Conservation (phyloP, 2,797 vertebrate species). For the Pipistrellus nathusii region DNA sequence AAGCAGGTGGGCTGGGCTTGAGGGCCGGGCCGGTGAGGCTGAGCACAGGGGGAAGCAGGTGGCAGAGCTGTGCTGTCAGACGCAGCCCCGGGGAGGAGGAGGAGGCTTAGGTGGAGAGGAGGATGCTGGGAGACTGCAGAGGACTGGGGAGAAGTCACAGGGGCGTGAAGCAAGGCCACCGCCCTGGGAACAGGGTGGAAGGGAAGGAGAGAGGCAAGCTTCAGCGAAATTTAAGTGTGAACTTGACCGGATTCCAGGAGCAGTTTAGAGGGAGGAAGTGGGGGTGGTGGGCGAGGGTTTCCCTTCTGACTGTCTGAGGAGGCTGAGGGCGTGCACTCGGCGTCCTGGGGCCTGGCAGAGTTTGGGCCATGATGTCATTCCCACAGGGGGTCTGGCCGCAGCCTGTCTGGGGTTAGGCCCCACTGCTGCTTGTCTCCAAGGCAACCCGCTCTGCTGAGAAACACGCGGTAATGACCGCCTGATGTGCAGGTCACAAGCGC, state of each 20-base stretch:
- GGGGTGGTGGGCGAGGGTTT: neutral
- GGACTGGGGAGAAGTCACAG: neutral
- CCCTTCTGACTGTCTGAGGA: neutral
- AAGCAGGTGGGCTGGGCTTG: neutral
- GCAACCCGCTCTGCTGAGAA: neutral
- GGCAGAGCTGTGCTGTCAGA: neutral
- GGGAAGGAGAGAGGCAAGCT: neutral
- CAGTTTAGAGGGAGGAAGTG: neutral
- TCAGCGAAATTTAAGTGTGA: neutral
- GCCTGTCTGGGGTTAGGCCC: neutral
- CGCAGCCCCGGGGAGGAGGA: neutral
- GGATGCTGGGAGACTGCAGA: neutral
- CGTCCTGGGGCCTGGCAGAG: neutral
- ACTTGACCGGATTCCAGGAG: neutral
- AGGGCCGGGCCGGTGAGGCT: neutral
- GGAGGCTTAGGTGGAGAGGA: neutral
- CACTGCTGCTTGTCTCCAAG: constrained; percentile 1
- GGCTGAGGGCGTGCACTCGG: neutral
- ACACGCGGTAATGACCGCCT: neutral
- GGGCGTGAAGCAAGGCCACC: neutral
- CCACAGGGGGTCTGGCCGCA: neutral
- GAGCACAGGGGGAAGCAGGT: neutral
- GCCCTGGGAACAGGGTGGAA: neutral
- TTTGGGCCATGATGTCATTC: constrained; percentile 3
- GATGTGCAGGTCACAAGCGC: neutral